Percentiles rank a stretch among this genome's conserved stretches.
Conservation (phyloP, 2,888 invertebrate species). For the Acronicta alni region DNA sequence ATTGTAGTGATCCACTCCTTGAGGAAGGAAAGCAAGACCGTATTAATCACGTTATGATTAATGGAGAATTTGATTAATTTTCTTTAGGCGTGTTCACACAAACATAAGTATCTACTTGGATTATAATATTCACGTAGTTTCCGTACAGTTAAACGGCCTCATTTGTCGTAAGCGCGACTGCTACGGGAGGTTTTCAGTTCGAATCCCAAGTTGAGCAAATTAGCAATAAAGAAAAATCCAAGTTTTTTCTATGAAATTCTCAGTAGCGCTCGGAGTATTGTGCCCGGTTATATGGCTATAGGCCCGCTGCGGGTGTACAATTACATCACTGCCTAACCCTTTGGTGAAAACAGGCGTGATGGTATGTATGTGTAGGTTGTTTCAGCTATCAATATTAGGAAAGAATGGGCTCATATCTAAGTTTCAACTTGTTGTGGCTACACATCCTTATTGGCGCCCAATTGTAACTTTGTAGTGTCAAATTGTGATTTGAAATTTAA, state of each 20-base stretch:
- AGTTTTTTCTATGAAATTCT: no score
- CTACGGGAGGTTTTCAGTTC: no score
- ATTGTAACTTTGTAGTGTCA: not conserved
- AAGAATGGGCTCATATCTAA: not conserved
- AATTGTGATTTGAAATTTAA: not conserved
- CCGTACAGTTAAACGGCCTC: no score
- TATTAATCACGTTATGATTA: not conserved
- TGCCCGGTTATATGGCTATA: no score
- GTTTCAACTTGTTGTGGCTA: not conserved
- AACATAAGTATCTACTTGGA: not conserved
- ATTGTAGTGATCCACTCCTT: constrained; percentile 26
- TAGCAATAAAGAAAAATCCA: no score
- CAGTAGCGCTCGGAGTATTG: no score
- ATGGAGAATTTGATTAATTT: constrained; percentile 6
- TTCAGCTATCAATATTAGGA: not conserved
- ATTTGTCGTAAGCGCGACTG: no score
- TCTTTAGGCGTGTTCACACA: not conserved
- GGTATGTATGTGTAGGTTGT: not conserved
- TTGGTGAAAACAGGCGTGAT: no score
- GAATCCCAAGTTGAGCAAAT: no score
- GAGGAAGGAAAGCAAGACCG: constrained; percentile 23
- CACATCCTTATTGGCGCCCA: constrained; percentile 3
- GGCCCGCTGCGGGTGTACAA: no score
- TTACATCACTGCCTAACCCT: no score
- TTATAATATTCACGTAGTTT: not conserved